Conservation (phyloP, 2,113 vertebrate species). For the Chrysochloris asiatica region DNA sequence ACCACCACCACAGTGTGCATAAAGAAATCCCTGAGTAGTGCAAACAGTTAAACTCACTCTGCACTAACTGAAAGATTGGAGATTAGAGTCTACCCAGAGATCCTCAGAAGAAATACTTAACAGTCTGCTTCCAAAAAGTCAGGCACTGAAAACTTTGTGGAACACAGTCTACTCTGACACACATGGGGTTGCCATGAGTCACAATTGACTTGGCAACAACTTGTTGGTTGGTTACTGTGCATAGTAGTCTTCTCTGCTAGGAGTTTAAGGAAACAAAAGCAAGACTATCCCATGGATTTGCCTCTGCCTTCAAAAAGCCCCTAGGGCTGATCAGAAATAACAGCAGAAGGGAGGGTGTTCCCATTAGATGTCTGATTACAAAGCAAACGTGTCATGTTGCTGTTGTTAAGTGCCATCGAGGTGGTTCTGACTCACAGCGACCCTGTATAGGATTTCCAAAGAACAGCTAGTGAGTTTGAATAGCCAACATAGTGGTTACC, state of each 20-base stretch:
- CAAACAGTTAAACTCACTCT: neutral
- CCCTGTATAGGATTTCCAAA: too few species aligned
- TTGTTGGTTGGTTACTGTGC: neutral
- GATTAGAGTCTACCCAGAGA: neutral
- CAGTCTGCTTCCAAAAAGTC: neutral
- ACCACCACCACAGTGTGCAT: too few species aligned
- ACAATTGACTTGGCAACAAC: neutral
- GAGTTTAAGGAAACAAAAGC: neutral
- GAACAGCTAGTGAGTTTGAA: too few species aligned
- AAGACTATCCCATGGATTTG: neutral
- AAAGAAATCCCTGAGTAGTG: neutral
- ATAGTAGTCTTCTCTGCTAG: neutral
- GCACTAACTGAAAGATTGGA: neutral
- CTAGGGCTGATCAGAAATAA: neutral
- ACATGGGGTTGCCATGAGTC: neutral
- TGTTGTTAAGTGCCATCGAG: too few species aligned
- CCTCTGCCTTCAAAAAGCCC: neutral
- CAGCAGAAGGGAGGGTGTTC: neutral
- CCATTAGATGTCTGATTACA: neutral
- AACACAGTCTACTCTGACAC: neutral
- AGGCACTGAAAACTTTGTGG: neutral
- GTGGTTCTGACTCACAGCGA: too few species aligned
- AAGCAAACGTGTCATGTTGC: neutral
- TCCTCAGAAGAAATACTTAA: neutral
- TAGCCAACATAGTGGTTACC: too few species aligned